Conservation (phyloP, 1,140 invertebrate species). For the Euschistus heros region DNA sequence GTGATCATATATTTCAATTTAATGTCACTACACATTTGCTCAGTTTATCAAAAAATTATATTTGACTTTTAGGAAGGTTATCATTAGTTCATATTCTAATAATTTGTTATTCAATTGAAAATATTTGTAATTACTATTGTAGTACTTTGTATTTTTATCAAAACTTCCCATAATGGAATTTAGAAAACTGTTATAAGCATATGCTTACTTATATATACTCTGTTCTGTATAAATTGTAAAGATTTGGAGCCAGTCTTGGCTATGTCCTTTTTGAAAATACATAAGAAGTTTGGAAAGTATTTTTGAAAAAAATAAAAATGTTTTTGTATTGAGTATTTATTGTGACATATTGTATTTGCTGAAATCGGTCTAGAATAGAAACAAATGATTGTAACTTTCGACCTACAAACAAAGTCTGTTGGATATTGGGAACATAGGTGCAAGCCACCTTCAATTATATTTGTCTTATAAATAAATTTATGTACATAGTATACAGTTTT, state of each 20-base stretch:
- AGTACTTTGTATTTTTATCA: no score
- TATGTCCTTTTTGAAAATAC: conserved; percentile 1
- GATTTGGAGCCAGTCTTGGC: not conserved
- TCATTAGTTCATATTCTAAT: no score
- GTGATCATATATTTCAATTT: no score
- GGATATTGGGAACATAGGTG: conserved; percentile 22
- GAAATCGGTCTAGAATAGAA: not conserved
- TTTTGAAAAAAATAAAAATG: not conserved
- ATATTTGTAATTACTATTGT: no score
- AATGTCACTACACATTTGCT: no score
- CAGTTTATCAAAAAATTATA: no score
- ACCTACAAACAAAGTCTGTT: conserved; percentile 22
- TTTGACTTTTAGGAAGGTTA: no score
- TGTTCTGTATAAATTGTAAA: conserved; percentile 6
- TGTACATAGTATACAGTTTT: conserved; percentile 24
- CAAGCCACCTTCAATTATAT: conserved; percentile 20
- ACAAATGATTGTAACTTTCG: not conserved
- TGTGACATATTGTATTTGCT: conserved; percentile 6
- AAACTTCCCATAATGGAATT: no score
- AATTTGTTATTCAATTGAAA: no score
- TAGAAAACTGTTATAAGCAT: no score
- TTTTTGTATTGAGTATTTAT: not conserved
- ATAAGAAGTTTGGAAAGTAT: conserved; percentile 6
- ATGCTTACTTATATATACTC: no score
- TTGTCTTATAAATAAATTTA: conserved; percentile 14